phyloP scores from a whole-genome alignment of 1,140 invertebrate species.

The Heliconius melpomene region DNA sequence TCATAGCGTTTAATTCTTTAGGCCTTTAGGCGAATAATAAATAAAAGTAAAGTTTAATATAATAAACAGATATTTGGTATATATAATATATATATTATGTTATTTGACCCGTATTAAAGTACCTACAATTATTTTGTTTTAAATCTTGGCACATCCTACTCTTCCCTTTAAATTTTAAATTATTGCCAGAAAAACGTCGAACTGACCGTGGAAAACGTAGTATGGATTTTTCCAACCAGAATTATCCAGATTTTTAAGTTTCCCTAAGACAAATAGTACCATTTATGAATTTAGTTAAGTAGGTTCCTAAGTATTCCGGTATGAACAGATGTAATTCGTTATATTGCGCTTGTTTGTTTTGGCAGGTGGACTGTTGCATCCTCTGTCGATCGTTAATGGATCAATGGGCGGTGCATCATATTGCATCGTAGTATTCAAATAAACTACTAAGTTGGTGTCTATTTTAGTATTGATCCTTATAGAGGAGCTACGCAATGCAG shows the following conservation, averaged over 20 bases:
- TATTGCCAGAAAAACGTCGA: too few species aligned
- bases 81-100: too few species aligned
- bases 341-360: constrained; percentile 52
- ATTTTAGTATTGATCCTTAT: not conserved
- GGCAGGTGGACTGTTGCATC: constrained; percentile 51
- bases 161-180: too few species aligned
- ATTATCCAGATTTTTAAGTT: not conserved
- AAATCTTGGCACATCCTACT: too few species aligned
- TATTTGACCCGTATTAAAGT: too few species aligned
- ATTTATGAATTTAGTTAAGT: not conserved
- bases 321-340: constrained; percentile 6
- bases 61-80: too few species aligned
- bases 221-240: not conserved
- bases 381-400: constrained; percentile 26
- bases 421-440: not conserved
- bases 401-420: constrained; percentile 23
- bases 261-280: not conserved
- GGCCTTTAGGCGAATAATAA: too few species aligned
- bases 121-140: too few species aligned
- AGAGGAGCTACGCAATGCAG: not conserved
- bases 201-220: too few species aligned
- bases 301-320: not conserved
- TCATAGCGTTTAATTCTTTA: too few species aligned
- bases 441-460: not conserved
- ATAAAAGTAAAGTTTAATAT: too few species aligned